Conservation (phyloP, 2,113 vertebrate genomes). For the Progne subis region DNA sequence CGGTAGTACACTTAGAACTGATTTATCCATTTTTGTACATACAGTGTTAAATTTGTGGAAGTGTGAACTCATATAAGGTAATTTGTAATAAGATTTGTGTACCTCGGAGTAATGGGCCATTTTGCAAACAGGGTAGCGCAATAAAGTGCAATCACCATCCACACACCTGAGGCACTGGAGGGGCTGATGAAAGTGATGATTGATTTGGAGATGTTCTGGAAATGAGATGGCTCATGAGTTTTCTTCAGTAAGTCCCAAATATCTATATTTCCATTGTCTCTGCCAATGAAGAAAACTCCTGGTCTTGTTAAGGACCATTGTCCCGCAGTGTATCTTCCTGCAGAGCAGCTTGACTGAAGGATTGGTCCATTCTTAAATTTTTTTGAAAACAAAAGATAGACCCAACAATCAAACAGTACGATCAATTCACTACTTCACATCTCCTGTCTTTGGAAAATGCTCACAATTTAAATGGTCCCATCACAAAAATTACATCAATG, state of each 20-base stretch:
- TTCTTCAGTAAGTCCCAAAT: conserved; percentile 92
- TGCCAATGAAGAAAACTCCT: conserved; percentile 88
- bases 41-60: neutral
- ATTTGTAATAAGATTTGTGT: neutral
- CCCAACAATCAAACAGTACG: neutral
- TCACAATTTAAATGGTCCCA: neutral
- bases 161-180: conserved; percentile 80
- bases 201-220: conserved; percentile 76
- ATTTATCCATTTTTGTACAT: neutral
- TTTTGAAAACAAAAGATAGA: neutral
- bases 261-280: conserved; percentile 86
- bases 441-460: neutral
- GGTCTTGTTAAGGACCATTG: conserved; percentile 90
- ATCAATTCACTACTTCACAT: neutral
- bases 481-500: neutral
- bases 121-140: neutral
- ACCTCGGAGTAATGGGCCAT: neutral
- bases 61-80: fast-evolving
- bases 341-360: conserved; percentile 74
- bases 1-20: neutral
- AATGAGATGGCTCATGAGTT: conserved; percentile 78
- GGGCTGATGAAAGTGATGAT: conserved; percentile 85
- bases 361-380: conserved; percentile 79
- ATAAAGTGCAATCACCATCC: neutral
- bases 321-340: conserved; percentile 76